Evolutionary conservation across 2,113 vertebrate species (phyloP).

Genomic region (Nettapus auritus): DNA sequence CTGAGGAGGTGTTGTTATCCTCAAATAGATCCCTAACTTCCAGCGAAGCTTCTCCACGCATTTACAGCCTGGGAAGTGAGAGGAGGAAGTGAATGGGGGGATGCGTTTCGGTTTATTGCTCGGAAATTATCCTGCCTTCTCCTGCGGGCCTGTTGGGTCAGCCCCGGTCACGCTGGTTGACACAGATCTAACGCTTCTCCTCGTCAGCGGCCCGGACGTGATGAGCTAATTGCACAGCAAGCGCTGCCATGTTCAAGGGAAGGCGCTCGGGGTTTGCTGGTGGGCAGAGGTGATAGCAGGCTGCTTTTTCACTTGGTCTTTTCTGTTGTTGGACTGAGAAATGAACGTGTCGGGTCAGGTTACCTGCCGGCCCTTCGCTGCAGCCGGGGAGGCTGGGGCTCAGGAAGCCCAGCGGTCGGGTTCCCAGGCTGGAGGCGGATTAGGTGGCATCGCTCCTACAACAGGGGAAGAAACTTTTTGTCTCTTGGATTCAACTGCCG

Average conservation of each 20-base stretch:
- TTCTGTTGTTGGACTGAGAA: neutral
- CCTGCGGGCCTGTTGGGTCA: neutral
- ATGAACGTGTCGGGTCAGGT: neutral
- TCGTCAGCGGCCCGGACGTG: conserved; percentile 46
- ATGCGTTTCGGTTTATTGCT: conserved; percentile 55
- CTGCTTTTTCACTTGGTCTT: neutral
- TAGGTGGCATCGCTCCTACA: neutral
- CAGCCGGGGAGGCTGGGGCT: neutral
- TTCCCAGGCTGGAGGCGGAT: neutral
- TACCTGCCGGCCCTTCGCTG: neutral
- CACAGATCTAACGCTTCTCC: conserved; percentile 45
- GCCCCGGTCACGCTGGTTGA: conserved; percentile 67
- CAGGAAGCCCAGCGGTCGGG: neutral
- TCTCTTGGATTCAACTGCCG: neutral
- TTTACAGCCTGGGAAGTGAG: conserved; percentile 8
- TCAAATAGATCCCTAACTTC: neutral
- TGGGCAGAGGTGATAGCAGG: conserved; percentile 42
- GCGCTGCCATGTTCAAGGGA: conserved; percentile 55
- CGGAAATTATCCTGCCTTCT: neutral
- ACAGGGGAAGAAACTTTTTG: neutral
- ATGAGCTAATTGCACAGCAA: conserved; percentile 76
- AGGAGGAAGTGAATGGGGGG: neutral
- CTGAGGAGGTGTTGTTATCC: neutral
- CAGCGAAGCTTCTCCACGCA: neutral
- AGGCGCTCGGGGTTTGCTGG: neutral